A percentile compares a stretch with the other conserved stretches of the same genome.
Evolutionary conservation across 2,888 invertebrate species (phyloP).

Genomic region (Drosophila mimetica): DNA sequence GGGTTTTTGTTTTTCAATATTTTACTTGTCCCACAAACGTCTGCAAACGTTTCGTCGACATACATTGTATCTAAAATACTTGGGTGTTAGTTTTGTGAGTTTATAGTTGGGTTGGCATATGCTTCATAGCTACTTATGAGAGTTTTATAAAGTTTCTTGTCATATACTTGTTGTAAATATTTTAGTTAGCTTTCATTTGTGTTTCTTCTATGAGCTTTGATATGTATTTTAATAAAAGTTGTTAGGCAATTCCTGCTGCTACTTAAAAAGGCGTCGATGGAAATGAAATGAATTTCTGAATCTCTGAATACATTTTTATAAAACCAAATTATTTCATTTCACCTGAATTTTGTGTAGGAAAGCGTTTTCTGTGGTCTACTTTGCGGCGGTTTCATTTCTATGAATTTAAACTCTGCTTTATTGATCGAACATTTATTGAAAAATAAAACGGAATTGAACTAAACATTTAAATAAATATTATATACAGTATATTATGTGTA

Average conservation of each 20-base stretch:
- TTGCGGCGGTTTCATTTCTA: conserved; percentile 30
- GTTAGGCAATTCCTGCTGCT: conserved; percentile 73
- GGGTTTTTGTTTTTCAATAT: conserved; percentile 17
- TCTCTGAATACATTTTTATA: neutral
- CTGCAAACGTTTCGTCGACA: conserved; percentile 37
- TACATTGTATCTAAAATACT: conserved; percentile 75
- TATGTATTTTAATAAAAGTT: conserved; percentile 71
- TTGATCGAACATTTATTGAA: conserved; percentile 46
- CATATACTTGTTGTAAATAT: conserved; percentile 37
- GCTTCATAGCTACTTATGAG: conserved; percentile 43
- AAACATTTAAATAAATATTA: conserved; percentile 38
- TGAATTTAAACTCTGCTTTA: conserved; percentile 6
- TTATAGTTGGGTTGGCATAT: conserved; percentile 61
- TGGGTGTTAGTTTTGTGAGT: conserved; percentile 52
- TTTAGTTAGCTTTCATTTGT: conserved; percentile 27
- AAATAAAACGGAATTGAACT: conserved; percentile 38
- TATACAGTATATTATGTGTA: conserved; percentile 11
- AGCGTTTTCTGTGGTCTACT: conserved; percentile 29
- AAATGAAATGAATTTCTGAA: neutral
- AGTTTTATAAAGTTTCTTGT: conserved; percentile 34
- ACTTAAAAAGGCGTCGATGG: conserved; percentile 35
- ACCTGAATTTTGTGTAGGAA: conserved; percentile 34
- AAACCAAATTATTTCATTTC: conserved; percentile 20
- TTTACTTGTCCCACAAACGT: conserved; percentile 44
- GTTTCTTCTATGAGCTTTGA: conserved; percentile 59